Evolutionary conservation across 2,797 vertebrate species (phyloP).

Genomic region (Erethizon dorsatum): DNA sequence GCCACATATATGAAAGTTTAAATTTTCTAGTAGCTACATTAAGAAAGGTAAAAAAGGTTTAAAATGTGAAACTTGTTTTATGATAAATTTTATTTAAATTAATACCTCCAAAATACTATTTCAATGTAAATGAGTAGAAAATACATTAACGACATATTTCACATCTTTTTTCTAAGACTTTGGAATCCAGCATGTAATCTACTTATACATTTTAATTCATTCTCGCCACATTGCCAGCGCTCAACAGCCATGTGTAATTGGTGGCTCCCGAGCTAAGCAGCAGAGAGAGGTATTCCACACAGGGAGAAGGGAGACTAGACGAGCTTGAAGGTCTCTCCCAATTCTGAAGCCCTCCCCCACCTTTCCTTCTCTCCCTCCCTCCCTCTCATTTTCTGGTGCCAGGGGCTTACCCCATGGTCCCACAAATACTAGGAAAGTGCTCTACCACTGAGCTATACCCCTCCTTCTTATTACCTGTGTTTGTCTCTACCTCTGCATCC

Average conservation of each 20-base stretch:
- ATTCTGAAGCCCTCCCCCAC: not conserved
- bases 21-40: constrained; percentile 25
- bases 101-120: constrained; percentile 54
- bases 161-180: constrained; percentile 19
- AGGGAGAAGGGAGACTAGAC: not conserved
- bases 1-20: not conserved
- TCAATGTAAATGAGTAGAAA: constrained; percentile 49
- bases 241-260: not conserved
- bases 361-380: not conserved
- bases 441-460: not conserved
- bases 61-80: not conserved
- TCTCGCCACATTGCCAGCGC: not conserved
- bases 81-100: constrained; percentile 56
- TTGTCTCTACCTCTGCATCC: not conserved
- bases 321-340: not conserved
- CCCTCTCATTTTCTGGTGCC: not conserved
- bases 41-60: constrained; percentile 1
- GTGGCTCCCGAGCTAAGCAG: not conserved
- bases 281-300: not conserved
- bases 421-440: not conserved
- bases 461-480: not conserved
- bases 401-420: not conserved
- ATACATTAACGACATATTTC: not conserved
- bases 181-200: constrained; percentile 33
- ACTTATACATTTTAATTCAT: not conserved